Conservation (phyloP, 2,113 vertebrate genomes). For the Sciurus niger region DNA sequence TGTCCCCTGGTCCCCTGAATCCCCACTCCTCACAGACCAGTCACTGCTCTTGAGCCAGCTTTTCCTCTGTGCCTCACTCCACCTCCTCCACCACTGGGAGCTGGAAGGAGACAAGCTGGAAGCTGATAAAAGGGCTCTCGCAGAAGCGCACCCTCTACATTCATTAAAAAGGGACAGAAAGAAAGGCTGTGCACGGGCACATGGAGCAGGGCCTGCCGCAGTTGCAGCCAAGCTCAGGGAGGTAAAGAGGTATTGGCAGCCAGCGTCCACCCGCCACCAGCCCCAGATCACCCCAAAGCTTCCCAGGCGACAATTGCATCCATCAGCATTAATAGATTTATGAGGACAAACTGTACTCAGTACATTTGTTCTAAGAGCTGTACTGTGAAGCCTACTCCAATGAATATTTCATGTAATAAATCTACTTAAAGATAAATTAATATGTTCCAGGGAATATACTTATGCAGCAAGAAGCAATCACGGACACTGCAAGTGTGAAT, state of each 20-base stretch:
- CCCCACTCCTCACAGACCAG: not conserved
- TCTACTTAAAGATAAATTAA: constrained; percentile 71
- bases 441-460: constrained; percentile 10
- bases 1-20: not conserved
- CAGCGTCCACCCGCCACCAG: not conserved
- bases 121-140: not conserved
- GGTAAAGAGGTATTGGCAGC: not conserved
- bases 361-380: constrained; percentile 61
- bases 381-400: not conserved
- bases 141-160: not conserved
- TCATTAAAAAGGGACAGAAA: not conserved
- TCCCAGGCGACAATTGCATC: constrained; percentile 42
- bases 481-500: constrained; percentile 6
- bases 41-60: not conserved
- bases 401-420: constrained; percentile 80
- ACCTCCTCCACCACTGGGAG: not conserved
- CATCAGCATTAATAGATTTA: constrained; percentile 68
- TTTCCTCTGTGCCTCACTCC: not conserved
- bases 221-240: not conserved
- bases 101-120: not conserved
- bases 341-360: constrained; percentile 75
- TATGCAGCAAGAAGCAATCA: constrained; percentile 49
- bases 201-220: not conserved
- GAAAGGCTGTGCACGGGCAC: not conserved
- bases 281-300: constrained; percentile 41